Conservation (phyloP, 2,113 vertebrate species). For the Nipponia nippon region DNA sequence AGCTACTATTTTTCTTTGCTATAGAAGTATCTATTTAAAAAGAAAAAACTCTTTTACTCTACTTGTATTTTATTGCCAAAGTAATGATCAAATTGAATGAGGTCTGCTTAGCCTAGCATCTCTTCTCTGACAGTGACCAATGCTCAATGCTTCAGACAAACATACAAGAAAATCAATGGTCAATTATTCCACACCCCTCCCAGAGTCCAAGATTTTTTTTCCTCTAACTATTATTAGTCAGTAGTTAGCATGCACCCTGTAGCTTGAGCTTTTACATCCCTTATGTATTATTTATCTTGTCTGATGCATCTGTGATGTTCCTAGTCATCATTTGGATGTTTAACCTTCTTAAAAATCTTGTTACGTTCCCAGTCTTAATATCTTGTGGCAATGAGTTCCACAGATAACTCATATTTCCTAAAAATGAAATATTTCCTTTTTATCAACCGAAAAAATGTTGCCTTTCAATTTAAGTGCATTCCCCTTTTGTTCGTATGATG, state of each 20-base stretch:
- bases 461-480: background rate
- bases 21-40: background rate
- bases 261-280: background rate
- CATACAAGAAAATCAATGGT: background rate
- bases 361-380: background rate
- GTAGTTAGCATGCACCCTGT: background rate
- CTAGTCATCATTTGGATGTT: background rate
- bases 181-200: background rate
- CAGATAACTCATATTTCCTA: background rate
- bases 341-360: background rate
- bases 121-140: background rate
- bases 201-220: background rate
- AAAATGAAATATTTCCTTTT: background rate
- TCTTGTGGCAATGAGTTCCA: background rate
- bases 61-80: background rate
- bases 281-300: background rate
- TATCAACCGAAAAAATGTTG: background rate
- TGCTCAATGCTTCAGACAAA: background rate
- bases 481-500: background rate
- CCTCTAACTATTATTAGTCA: background rate
- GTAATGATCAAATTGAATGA: background rate
- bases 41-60: background rate
- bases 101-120: background rate
- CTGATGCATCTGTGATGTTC: background rate
- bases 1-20: background rate